Base-by-base conservation (phyloP, 2,113 vertebrate genomes). In the Otus sunia region DNA sequence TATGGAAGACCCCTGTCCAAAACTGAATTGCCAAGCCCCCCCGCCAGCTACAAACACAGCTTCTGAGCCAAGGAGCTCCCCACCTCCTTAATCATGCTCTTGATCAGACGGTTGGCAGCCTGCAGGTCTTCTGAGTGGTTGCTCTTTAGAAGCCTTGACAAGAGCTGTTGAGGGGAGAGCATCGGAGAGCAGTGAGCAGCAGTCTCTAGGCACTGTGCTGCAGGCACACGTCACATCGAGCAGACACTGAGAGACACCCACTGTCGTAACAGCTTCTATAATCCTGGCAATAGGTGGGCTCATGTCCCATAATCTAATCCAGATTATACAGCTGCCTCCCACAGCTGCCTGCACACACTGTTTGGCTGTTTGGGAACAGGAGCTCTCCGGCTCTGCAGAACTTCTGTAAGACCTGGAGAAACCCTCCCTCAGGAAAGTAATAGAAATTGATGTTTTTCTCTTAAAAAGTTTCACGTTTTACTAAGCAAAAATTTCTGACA, bases 71-170 rank as follows among this genome's bases (percentile, higher is more conserved):
- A 15, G 41, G 11, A 34, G 53, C 19, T 64, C 74, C 91, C 58
- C 32, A 96, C 99, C 98, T 99, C 99, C 94, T 97, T 98, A 9
- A 99, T 90, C 84, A 98, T 97, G 68, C 95, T 98, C 97, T 99
- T 99, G 96, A 99, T 99, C 74, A 99, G 98, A 34, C 96, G 96
- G 97, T 99, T 99, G 32, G 99, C 99, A 14, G 98, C 98, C 96
- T 99, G 98, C 94, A 99, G 97, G 84, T 99, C 99, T 81, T 99
- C 99, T 0, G 98, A 91, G 58, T 98, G 97, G n/a, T 10, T 97
- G 90, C 99, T 99, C 96, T 98, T 99, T 72, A 99, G 91, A 62
- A 99, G 98, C 81, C 96, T 97, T 3, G 98, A 98, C 73, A 99
- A 90, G 30, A 99, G 97, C 99, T 99, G 94, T 56, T 5, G 73